Conservation (phyloP, 2,888 invertebrate genomes). For the Phanerotoma sp. region DNA sequence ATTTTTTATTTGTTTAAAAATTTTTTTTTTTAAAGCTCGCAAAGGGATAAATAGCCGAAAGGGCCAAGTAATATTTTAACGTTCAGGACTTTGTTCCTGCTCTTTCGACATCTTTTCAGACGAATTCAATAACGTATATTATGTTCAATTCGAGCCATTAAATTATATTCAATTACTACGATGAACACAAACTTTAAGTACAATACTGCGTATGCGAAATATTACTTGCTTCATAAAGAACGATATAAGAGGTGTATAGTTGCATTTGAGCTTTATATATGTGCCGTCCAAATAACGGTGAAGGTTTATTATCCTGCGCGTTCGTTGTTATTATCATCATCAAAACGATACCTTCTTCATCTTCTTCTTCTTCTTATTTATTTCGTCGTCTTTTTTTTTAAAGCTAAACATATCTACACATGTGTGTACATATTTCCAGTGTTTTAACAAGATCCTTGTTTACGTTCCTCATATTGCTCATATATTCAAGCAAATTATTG, state of each 20-base stretch:
- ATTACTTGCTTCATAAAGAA: constrained; percentile 3
- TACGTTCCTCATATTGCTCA: too few relatives aligned
- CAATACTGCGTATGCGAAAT: not conserved
- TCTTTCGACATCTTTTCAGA: constrained; percentile 3
- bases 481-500: too few relatives aligned
- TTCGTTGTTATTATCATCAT: constrained; percentile 13
- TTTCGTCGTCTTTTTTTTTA: too few relatives aligned
- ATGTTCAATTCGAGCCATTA: constrained; percentile 9
- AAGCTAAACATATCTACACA: too few relatives aligned
- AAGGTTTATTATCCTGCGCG: constrained; percentile 8
- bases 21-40: constrained; percentile 1
- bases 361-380: not conserved
- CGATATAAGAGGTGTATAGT: not conserved
- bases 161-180: constrained; percentile 14
- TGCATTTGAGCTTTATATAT: constrained; percentile 9
- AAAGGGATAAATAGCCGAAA: constrained; percentile 4
- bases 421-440: too few relatives aligned
- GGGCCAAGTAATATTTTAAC: constrained; percentile 1
- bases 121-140: constrained; percentile 13
- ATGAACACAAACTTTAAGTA: not conserved
- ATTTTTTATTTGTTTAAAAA: not conserved
- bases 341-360: constrained; percentile 3
- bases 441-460: too few relatives aligned
- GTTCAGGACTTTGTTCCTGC: not conserved
- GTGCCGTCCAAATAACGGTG: constrained; percentile 12